Conservation (phyloP, 2,113 vertebrate genomes). For the Phrynosoma blainvillii region DNA sequence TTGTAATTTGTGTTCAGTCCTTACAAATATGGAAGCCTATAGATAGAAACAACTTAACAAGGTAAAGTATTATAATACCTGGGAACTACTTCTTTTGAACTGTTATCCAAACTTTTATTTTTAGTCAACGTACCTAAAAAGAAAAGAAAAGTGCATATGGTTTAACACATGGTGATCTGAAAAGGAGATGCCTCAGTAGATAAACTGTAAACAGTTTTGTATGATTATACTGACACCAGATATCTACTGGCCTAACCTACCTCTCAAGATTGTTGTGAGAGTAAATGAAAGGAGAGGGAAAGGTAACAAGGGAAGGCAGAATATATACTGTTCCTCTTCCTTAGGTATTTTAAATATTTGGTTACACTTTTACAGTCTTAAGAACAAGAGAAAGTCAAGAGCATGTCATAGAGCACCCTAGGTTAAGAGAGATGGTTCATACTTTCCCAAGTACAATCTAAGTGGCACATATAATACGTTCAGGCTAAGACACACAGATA, state of each 20-base stretch:
- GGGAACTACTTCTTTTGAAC: slow-evolving; percentile 68
- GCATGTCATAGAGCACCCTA: background rate
- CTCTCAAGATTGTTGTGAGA: background rate
- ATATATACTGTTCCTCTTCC: background rate
- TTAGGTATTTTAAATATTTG: background rate
- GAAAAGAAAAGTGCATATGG: slow-evolving; percentile 5
- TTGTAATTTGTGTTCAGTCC: background rate
- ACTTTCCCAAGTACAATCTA: background rate
- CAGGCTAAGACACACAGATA: background rate
- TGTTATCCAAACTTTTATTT: slow-evolving; percentile 47
- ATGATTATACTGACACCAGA: background rate
- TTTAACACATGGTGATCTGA: background rate
- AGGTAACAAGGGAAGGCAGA: too few species aligned
- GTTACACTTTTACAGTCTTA: background rate
- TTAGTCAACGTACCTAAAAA: slow-evolving; percentile 71
- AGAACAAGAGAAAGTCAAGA: background rate
- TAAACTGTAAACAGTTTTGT: background rate
- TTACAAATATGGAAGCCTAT: background rate
- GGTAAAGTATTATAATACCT: slow-evolving; percentile 67
- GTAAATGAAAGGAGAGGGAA: background rate
- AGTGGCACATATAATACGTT: background rate
- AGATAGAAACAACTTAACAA: background rate
- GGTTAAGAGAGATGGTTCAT: background rate
- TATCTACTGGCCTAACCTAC: background rate
- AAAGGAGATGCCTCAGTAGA: background rate